Percentiles rank a stretch among this genome's conserved stretches.
These are phyloP conservation scores for Platygyra sinensis DNA, from an alignment of 64 coral and sea anemone species.

Conservation along the genomic window DNA sequence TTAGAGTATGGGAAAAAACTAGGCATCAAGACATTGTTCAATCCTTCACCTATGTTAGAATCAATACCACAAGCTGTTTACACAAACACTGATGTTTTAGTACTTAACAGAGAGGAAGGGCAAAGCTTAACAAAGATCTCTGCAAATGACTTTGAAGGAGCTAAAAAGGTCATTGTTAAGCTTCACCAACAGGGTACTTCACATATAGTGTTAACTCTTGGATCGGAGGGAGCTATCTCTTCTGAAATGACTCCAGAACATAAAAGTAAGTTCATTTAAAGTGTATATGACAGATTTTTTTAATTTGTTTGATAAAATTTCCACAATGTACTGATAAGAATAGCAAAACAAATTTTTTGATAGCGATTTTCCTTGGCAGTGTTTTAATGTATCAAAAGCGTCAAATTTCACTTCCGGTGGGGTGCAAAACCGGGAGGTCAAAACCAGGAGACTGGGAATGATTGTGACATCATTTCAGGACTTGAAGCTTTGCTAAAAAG, in stretches of 20 bases:
- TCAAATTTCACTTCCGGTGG: no score
- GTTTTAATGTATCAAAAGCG: no score
- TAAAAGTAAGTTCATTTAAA: slow-evolving; percentile 17
- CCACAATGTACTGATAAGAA: no score
- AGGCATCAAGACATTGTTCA: slow-evolving; percentile 79
- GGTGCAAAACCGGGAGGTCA: no score
- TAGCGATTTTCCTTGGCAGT: no score
- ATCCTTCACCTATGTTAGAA: slow-evolving; percentile 84
- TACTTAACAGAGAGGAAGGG: slow-evolving; percentile 82
- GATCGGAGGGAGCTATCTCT: slow-evolving; percentile 73
- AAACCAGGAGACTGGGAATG: no score
- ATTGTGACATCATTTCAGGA: no score
- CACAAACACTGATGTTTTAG: slow-evolving; percentile 54
- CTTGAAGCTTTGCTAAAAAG: no score
- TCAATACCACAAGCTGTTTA: slow-evolving; percentile 42
- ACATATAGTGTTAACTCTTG: slow-evolving; percentile 84
- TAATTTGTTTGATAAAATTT: no score
- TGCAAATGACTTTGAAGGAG: slow-evolving; percentile 55
- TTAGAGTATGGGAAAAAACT: slow-evolving; percentile 77
- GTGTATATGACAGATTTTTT: no score
- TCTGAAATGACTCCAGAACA: slow-evolving; percentile 45
- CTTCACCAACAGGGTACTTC: slow-evolving; percentile 70
- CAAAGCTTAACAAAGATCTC: slow-evolving; percentile 66
- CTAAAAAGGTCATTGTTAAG: slow-evolving; percentile 61
- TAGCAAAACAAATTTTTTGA: no score